phyloP scores from a whole-genome alignment of 1,140 invertebrate genomes.

The Chionoecetes opilio region DNA sequence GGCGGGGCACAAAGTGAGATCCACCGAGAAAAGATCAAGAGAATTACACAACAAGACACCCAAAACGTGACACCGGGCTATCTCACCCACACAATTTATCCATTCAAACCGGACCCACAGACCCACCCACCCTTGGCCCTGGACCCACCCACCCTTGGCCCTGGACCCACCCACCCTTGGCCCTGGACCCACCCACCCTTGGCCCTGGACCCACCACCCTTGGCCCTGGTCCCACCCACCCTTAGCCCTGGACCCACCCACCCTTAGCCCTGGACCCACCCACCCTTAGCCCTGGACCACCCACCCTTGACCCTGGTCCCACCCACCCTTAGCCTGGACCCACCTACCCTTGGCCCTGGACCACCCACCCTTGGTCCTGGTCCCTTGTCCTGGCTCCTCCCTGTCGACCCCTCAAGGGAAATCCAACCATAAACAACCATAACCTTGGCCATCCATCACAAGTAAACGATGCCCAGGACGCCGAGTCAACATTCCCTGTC shows the following conservation, averaged over 20 bases:
- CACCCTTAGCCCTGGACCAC: too few relatives aligned
- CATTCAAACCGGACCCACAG: neutral
- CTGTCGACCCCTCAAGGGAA: neutral
- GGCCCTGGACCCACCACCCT: too few relatives aligned
- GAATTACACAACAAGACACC: neutral
- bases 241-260: too few relatives aligned
- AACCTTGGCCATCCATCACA: slow-evolving; percentile 5
- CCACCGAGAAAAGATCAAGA: neutral
- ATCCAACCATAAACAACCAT: neutral
- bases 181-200: too few relatives aligned
- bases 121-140: too few relatives aligned
- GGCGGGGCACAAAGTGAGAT: neutral
- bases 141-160: too few relatives aligned
- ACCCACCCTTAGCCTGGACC: too few relatives aligned
- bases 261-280: too few relatives aligned
- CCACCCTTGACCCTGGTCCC: too few relatives aligned
- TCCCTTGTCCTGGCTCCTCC: neutral
- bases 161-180: neutral
- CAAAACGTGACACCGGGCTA: neutral
- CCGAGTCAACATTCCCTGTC: slow-evolving; percentile 25
- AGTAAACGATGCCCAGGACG: slow-evolving; percentile 4
- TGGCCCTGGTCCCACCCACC: too few relatives aligned
- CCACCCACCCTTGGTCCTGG: too few relatives aligned
- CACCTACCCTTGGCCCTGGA: too few relatives aligned
- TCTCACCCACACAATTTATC: neutral